A percentile compares a stretch with the other conserved stretches of the same genome.
Conservation (phyloP, 2,888 invertebrate genomes). For the Biston stratarius region DNA sequence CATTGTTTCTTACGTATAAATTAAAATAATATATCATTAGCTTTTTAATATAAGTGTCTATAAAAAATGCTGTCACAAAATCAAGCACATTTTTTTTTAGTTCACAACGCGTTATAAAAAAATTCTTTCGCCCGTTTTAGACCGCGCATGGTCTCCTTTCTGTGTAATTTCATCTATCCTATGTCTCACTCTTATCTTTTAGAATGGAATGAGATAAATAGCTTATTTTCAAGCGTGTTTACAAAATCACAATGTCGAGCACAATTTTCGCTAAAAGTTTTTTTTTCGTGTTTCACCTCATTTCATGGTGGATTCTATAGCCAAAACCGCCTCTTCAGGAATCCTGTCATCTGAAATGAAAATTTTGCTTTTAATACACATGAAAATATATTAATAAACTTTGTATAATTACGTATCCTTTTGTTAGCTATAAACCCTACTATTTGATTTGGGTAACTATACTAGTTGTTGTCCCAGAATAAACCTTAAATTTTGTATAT, state of each 20-base stretch:
- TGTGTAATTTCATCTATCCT: constrained; percentile 47
- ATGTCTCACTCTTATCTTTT: constrained; percentile 54
- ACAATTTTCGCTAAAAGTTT: constrained; percentile 63
- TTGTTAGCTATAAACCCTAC: too few relatives aligned
- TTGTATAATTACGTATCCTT: too few relatives aligned
- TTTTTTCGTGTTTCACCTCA: constrained; percentile 63
- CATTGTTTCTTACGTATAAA: neutral
- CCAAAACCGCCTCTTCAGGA: constrained; percentile 78
- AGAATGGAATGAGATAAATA: constrained; percentile 58
- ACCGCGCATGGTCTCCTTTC: constrained; percentile 54
- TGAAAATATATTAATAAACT: too few relatives aligned
- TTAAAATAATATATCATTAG: neutral
- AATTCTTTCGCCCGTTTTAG: constrained; percentile 71
- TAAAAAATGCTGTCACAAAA: constrained; percentile 66
- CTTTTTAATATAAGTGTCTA: constrained; percentile 15
- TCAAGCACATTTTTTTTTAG: constrained; percentile 61
- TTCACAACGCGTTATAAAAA: constrained; percentile 83
- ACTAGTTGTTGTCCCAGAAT: too few relatives aligned
- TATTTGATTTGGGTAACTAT: too few relatives aligned
- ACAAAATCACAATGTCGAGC: constrained; percentile 69
- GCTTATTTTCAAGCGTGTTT: constrained; percentile 59
- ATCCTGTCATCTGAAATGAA: constrained; percentile 81
- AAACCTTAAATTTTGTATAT: too few relatives aligned
- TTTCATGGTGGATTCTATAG: constrained; percentile 77
- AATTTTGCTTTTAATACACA: constrained; percentile 23